Evolutionary conservation across 2,113 vertebrate species (phyloP).

Genomic region (Salvelinus alpinus): DNA sequence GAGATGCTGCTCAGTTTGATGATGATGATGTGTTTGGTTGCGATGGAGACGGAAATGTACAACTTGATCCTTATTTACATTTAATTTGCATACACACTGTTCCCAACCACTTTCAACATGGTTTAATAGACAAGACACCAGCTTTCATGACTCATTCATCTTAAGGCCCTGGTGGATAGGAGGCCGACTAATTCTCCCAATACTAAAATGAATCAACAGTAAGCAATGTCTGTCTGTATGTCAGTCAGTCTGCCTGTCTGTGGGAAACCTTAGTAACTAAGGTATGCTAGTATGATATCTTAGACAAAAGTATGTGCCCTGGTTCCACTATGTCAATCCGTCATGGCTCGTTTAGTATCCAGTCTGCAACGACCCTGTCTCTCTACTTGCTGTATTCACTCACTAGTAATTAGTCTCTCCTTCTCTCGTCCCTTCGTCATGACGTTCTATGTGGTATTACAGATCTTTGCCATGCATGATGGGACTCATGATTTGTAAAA

Average conservation of each 20-base stretch:
- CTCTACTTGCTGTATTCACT: background rate
- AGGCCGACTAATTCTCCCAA: background rate
- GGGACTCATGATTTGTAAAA: background rate
- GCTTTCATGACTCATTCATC: background rate
- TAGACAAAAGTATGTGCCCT: background rate
- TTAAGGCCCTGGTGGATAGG: background rate
- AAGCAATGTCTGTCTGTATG: background rate
- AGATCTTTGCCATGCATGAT: background rate
- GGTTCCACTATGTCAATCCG: background rate
- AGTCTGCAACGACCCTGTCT: background rate
- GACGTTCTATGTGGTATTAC: background rate
- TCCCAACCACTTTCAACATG: slow-evolving; percentile 8
- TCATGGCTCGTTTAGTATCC: background rate
- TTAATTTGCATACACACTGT: background rate
- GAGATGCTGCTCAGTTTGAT: background rate
- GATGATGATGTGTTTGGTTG: background rate
- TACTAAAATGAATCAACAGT: background rate
- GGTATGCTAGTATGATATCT: background rate
- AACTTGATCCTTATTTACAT: background rate
- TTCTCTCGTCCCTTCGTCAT: background rate
- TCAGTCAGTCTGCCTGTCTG: background rate
- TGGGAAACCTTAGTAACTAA: background rate
- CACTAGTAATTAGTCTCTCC: background rate
- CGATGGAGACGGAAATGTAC: background rate
- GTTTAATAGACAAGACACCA: background rate